A percentile compares a stretch with the other conserved stretches of the same genome.
phyloP scores from a whole-genome alignment of 1,140 invertebrate genomes.

The Ericerus pela region DNA sequence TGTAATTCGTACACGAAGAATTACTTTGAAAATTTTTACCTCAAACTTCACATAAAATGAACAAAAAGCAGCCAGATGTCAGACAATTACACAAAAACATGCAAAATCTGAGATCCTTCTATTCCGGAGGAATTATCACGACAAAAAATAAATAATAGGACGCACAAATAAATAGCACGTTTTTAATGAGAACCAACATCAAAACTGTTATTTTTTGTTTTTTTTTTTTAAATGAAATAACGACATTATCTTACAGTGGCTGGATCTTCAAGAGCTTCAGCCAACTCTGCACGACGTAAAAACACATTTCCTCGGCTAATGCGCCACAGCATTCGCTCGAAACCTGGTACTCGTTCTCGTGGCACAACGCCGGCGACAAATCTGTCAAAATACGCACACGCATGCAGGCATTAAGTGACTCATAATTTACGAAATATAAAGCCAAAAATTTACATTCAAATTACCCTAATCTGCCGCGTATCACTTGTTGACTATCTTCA shows the following conservation, averaged over 20 bases:
- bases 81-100: too few species aligned
- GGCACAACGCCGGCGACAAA: slow-evolving; percentile 77
- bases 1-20: too few species aligned
- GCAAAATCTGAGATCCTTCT: too few species aligned
- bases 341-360: slow-evolving; percentile 79
- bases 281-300: slow-evolving; percentile 73
- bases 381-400: slow-evolving; percentile 31
- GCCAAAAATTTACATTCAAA: slow-evolving; percentile 12
- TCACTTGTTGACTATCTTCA: slow-evolving; percentile 29
- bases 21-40: too few species aligned
- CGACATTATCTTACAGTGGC: slow-evolving; percentile 43
- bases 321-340: slow-evolving; percentile 94
- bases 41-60: too few species aligned
- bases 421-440: slow-evolving; percentile 8
- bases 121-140: too few species aligned
- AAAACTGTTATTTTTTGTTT: not conserved
- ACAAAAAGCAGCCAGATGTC: too few species aligned
- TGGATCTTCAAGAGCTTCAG: slow-evolving; percentile 77
- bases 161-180: not conserved
- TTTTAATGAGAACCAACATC: not conserved
- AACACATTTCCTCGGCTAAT: slow-evolving; percentile 88
- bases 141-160: not conserved
- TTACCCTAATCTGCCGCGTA: slow-evolving; percentile 35
- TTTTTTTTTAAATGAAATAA: not conserved
- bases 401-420: not conserved